Base-by-base conservation (phyloP, 2,113 vertebrate species). In the Calcarius ornatus region DNA sequence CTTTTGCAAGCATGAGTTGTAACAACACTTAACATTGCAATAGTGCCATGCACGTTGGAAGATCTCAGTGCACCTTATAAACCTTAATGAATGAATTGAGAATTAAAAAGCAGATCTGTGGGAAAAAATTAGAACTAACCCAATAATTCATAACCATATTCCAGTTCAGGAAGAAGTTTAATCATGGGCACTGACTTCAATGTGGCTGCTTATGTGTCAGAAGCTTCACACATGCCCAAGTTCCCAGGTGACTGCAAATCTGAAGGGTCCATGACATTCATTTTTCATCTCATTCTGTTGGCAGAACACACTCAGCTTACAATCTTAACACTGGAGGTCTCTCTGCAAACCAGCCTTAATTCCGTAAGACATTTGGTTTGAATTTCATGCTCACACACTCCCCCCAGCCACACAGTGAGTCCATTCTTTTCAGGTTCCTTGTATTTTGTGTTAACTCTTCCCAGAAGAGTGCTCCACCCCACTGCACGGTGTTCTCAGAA, bases 1-100 rank as follows among this genome's bases (percentile, higher is more conserved):
- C 85, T 97, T 97, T 88, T 94, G 91, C 95, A 95, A 95, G 85
- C 76, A 7, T 86, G 92, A 97, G 65, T 95, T 90, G 96, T 64
- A 90, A 72, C 9, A 28, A 78, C 7, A 4, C 43, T 90, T 83
- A 75, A 54, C 68, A 30, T 88, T 94, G 89, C 79, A 87, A 30
- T 53, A 82, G 50, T 48, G 66, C 38, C 54, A 59, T 40, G 60
- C 42, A 23, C 0, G 0, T 22, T 86, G 61, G 90, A 92, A 86
- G 83, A 94, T 69, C 75, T 94, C 61, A 30, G 51, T 14, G 35
- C 1, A 20, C 51, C 16, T 94, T 92, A 82, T 79, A 90, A 95
- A 82, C 84, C 81, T 33, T 47, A 81, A 69, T 76, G 69, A 93
- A 92, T 30, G 15, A 84, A 90, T 79, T 90, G 43, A 78, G 71